Evolutionary conservation across 2,888 invertebrate genomes (phyloP), one percentile per base, ranked within the genome.

Genomic region (Erebia palarica): DNA sequence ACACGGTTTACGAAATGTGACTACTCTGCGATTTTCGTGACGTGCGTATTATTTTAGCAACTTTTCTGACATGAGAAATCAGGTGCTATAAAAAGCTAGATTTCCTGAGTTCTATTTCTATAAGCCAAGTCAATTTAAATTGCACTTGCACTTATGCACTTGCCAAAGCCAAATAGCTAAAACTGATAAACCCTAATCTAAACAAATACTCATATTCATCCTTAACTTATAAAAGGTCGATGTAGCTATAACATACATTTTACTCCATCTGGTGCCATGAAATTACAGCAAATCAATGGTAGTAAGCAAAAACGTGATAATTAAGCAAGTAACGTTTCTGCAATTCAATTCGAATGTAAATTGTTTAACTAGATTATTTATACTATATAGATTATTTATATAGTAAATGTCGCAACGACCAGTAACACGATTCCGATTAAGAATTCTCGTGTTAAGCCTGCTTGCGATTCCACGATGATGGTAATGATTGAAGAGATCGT

Each of bases 401-500:
- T 16, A 60, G 60, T 42, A 44, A 44, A 13, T 51, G 21, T 27
- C 11, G 49, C 42, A 59, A 59, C 67, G 36, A 49, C 13, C 16
- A 58, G 59, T 36, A 36, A 60, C 16, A 59, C 11, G 18, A 51
- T 51, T 21, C 27, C 53, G 16, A 58, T 63, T 63, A 63, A 65
- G 58, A 64, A 68, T 60, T 67, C 65, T 51, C 14, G 60, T 47
- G 63, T 13, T 69, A 55, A 57, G 47, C 55, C 51, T 49, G 58
- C 18, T 58, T 68, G 57, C 51, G 16, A 65, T 65, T 70, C 53
- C 18, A 66, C 63, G 58, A 55, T 49, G 65, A 73, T 74, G 61
- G 60, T 55, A 73, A 70, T 70, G 47, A 74, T 70, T 68, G 67
- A 73, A 64, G 59, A 58, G 69, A 36, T 61, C 44, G 64, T 73